Conservation (phyloP, 2,888 invertebrate species). For the Gymnosoma rotundatum region DNA sequence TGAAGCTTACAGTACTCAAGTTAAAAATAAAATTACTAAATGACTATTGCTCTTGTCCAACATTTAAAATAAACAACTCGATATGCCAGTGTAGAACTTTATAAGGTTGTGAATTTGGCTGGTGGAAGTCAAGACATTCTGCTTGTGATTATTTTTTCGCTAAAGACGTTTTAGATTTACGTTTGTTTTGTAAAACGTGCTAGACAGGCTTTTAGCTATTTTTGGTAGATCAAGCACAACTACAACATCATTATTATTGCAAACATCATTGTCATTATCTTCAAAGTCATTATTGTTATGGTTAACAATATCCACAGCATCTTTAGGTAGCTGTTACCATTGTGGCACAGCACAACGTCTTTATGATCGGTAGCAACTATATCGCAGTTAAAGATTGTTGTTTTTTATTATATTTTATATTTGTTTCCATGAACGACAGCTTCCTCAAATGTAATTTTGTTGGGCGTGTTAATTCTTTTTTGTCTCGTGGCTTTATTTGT, state of each 20-base stretch:
- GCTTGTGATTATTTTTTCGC: constrained; percentile 15
- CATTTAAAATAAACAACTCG: constrained; percentile 12
- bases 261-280: constrained; percentile 46
- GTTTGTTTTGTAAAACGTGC: constrained; percentile 64
- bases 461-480: constrained; percentile 28
- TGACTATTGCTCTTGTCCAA: not conserved
- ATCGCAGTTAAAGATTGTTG: constrained; percentile 64
- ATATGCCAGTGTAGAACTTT: constrained; percentile 28
- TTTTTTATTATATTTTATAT: constrained; percentile 12
- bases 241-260: constrained; percentile 45
- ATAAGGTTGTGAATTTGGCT: constrained; percentile 34
- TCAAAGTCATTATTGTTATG: constrained; percentile 35
- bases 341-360: constrained; percentile 40
- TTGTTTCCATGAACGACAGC: constrained; percentile 13
- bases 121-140: constrained; percentile 49
- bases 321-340: constrained; percentile 52
- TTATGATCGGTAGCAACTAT: constrained; percentile 50
- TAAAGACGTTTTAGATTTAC: constrained; percentile 44
- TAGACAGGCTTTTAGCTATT: constrained; percentile 66
- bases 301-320: constrained; percentile 39
- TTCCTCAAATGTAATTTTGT: constrained; percentile 59
- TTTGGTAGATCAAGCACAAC: constrained; percentile 51
- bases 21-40: not conserved
- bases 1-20: too few species aligned
- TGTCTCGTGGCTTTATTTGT: constrained; percentile 27